Evolutionary conservation across 2,113 vertebrate species (phyloP).

Genomic region (Mormyrus iriodes): DNA sequence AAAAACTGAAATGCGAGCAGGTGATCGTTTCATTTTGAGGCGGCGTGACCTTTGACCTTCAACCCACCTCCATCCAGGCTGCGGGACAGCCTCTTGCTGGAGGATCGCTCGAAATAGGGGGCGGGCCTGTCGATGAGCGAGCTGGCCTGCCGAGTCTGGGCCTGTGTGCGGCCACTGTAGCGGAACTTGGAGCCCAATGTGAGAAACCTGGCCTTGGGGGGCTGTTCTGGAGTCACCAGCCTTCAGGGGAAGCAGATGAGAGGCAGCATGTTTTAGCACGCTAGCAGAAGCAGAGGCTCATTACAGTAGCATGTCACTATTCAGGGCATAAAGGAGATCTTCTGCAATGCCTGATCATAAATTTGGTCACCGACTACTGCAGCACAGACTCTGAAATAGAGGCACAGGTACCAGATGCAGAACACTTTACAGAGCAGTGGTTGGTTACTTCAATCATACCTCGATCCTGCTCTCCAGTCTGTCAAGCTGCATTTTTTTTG

Average conservation of each 20-base stretch:
- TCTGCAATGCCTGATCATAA: neutral
- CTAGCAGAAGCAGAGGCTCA: neutral
- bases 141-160: constrained; percentile 76
- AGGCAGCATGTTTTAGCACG: neutral
- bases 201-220: constrained; percentile 74
- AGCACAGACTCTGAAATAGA: neutral
- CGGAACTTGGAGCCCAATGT: constrained; percentile 82
- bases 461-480: neutral
- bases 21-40: neutral
- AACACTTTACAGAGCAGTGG: neutral
- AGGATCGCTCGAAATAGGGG: constrained; percentile 68
- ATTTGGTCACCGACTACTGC: no score
- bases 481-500: neutral
- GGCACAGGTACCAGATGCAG: neutral
- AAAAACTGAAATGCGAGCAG: no score
- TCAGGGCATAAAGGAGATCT: neutral
- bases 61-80: constrained; percentile 74
- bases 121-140: constrained; percentile 75
- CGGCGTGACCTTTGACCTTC: neutral
- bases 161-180: constrained; percentile 78
- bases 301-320: neutral
- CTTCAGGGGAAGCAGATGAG: constrained; percentile 39
- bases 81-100: constrained; percentile 73
- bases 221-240: constrained; percentile 73
- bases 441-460: neutral